A percentile compares a stretch with the other conserved stretches of the same genome.
These are phyloP conservation scores for Microchrysa polita DNA, from an alignment of 2,888 invertebrate genomes.

Conservation along the genomic window DNA sequence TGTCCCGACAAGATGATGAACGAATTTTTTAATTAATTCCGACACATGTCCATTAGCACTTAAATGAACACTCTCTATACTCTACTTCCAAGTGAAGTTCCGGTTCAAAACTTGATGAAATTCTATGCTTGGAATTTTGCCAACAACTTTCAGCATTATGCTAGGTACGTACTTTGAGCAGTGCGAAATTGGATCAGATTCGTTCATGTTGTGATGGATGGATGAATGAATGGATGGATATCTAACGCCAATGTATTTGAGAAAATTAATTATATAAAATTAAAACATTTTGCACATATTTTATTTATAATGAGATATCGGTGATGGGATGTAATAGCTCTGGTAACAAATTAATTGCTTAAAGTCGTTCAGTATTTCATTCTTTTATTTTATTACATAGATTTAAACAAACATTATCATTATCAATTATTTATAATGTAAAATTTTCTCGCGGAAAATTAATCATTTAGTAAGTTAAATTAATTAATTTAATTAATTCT, in stretches of 20 bases:
- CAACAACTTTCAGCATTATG: not conserved
- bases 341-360: no score
- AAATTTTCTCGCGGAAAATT: no score
- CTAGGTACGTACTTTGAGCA: not conserved
- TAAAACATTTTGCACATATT: not conserved
- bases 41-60: conserved; percentile 44
- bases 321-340: no score
- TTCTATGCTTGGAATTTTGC: not conserved
- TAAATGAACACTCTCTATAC: conserved; percentile 17
- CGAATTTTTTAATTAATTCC: conserved; percentile 44
- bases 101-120: not conserved
- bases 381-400: no score
- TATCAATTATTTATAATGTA: no score
- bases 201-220: not conserved
- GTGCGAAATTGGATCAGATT: not conserved
- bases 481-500: no score
- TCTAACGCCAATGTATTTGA: not conserved
- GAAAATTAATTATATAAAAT: conserved; percentile 1
- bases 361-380: no score
- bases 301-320: no score
- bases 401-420: no score
- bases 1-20: conserved; percentile 36
- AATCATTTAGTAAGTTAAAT: no score
- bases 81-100: not conserved
- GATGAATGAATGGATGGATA: no score